Evolutionary conservation across 1,140 invertebrate genomes (phyloP), one percentile per base, ranked within the genome.

Genomic region (Carposina sasakii): DNA sequence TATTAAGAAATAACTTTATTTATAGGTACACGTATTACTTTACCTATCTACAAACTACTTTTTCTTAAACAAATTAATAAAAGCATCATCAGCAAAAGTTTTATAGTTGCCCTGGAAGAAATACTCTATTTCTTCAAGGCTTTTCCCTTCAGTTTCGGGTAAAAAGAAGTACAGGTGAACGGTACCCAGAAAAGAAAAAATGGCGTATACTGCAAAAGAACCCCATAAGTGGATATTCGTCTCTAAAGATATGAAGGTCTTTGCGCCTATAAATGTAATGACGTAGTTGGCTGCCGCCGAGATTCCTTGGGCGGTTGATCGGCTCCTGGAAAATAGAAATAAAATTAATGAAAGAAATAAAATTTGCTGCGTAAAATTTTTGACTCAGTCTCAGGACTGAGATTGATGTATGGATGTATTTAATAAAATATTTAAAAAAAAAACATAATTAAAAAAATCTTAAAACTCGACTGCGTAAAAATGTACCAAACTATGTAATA

Each of bases 81-180:
- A 20, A 3, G 75, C 70, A 63, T 82, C 81, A 31, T 81, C 66
- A 10, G 81, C 82, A 40, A 86, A 84, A 21, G 63, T 76, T 50
- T 60, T 64, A 3, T 73, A 46, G 50, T 81, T 60, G 1, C 89
- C 89, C 0, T 86, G 86, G 53, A 89, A 89, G 46, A 75, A 74
- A 1, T 73, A 72, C 61, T 91, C 89, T 24, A 95, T 93, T 70
- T 95, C 92, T 68, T 92, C 87, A 37, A 95, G 81, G 2, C 87
- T 88, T 56, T 89, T 91, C 2, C 92, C 91, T 77, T 93, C 93
- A 0, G 93, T 96, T 77, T 96, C 93, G 1, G 94, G 93, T n/a
- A 96, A 68, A 48, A 89, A 88, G 30, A 90, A 85, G 51, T 89
- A 89, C 9, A 93, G 72, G 43, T 91, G 62, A 2, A 88, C 60